Evolutionary conservation across 2,888 invertebrate genomes (phyloP), one percentile per base, ranked within the genome.

Genomic region (Hoplodrina ambigua): DNA sequence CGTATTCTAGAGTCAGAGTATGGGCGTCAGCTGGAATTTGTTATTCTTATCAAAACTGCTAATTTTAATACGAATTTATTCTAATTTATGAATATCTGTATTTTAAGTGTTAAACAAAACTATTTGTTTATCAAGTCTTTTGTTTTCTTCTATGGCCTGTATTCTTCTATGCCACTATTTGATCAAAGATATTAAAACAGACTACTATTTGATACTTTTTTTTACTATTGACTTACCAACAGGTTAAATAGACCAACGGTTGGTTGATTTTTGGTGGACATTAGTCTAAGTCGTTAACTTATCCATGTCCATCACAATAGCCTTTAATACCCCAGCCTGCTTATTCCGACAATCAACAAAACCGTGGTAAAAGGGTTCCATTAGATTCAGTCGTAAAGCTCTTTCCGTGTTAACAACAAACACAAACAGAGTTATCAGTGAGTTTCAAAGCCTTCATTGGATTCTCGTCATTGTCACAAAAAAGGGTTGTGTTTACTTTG

Each of bases 381-480:
- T 88, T 86, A 85, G 71, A 72, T 82, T 85, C 74, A 81, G 72
- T 82, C 82, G 81, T 83, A 83, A 86, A 85, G 78, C 67, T 81
- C 52, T 81, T 83, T 72, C 62, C 76, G 64, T 82, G 85, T 85
- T 80, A 84, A 85, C 71, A 75, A 83, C 64, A 64, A 81, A 85
- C 85, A 87, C 88, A 90, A 86, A 81, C 78, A 65, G 44, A 69
- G 63, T 88, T 90, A 89, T 90, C 90, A 79, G 75, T 68, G 72
- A 74, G 78, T 84, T 86, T 84, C 76, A 80, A 85, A 86, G 83
- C 82, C 85, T 80, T 81, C 73, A 69, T 84, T 72, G 49, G 69
- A 62, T 56, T 74, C 69, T 54, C 75, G 72, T 63, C 60, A 63
- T 50, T 59, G 64, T 63, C 60, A 86, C 80, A 85, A 87, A 88